Base-by-base conservation (phyloP, 2,797 vertebrate species). In the Dromococcyx pavoninus region DNA sequence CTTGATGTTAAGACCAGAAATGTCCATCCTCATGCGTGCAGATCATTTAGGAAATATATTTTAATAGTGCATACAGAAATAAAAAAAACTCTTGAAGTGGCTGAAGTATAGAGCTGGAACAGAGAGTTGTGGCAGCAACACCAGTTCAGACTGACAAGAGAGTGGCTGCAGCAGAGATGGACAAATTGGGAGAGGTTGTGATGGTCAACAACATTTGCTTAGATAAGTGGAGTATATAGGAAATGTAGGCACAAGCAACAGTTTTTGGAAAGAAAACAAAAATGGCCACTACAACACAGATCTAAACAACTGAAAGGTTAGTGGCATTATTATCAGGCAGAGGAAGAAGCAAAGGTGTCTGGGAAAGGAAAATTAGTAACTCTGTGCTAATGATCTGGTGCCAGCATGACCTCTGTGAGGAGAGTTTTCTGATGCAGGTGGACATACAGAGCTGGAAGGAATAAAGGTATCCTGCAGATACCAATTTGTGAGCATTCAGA, bases 401-500 rank as follows among this genome's bases (percentile, higher is more conserved):
- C 33, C 87, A 91, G 70, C 54, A 76, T 67, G 82, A 95, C 67
- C 46, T 93, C 67, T 50, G 39, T 77, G 43, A 88, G 60, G 37
- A 76, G 62, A 88, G 37, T 86, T 92, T 83, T 37, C 43, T 64
- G 82, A 74, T 76, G 60, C 33, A 82, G 60, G 27, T 58, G 74
- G 53, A 90, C 75, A 61, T 54, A 66, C 5, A n/a, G 46, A 48
- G 9, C 46, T 79, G 60, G 41, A 74, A 78, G 46, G 71, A 89
- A 92, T 57, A 95, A 94, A 85, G 23, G 67, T 67, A 39, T 90
- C 91, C 91, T 90, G 86, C 89, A 90, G 91, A 67, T 58, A 93
- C 33, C 88, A 97, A 94, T 96, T 95, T 96, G 93, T 96, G 94
- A 97, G 88, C 85, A 88, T 96, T 95, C 86, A 89, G 81, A 96